A percentile compares a stretch with the other conserved stretches of the same genome.
These are phyloP conservation scores for Aspiorhynchus laticeps DNA, from an alignment of 2,113 vertebrate species.

Conservation along the genomic window DNA sequence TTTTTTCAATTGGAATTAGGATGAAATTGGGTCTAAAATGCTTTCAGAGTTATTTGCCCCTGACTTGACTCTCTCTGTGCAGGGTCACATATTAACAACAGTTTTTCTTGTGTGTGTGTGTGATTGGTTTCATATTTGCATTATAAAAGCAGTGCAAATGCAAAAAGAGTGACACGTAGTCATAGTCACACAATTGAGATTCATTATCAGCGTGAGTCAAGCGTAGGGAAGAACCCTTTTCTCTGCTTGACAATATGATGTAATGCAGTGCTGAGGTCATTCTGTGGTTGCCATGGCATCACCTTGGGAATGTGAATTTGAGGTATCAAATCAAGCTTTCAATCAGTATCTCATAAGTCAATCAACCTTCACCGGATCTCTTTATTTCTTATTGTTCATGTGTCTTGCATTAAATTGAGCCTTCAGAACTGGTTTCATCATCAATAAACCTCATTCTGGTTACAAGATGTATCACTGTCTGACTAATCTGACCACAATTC, in stretches of 20 bases:
- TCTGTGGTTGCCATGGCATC: slow-evolving; percentile 39
- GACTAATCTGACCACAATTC: slow-evolving; percentile 45
- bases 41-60: background rate
- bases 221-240: slow-evolving; percentile 11
- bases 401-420: slow-evolving; percentile 11
- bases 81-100: background rate
- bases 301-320: slow-evolving; percentile 33
- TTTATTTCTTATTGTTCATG: slow-evolving; percentile 12
- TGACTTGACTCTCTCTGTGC: background rate
- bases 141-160: slow-evolving; percentile 30
- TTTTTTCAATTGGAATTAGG: background rate
- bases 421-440: background rate
- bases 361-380: slow-evolving; percentile 26
- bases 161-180: slow-evolving; percentile 28
- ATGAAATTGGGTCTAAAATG: background rate
- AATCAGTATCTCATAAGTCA: slow-evolving; percentile 41
- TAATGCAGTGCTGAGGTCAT: slow-evolving; percentile 52
- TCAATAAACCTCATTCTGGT: slow-evolving; percentile 26
- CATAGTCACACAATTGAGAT: slow-evolving; percentile 48
- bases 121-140: slow-evolving; percentile 55
- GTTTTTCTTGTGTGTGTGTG: slow-evolving; percentile 4
- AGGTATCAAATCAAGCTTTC: slow-evolving; percentile 41
- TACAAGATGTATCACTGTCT: slow-evolving; percentile 19
- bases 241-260: slow-evolving; percentile 28
- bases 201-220: slow-evolving; percentile 30